Evolutionary conservation across 2,888 invertebrate genomes (phyloP).

Genomic region (Mesorhabditis belari): DNA sequence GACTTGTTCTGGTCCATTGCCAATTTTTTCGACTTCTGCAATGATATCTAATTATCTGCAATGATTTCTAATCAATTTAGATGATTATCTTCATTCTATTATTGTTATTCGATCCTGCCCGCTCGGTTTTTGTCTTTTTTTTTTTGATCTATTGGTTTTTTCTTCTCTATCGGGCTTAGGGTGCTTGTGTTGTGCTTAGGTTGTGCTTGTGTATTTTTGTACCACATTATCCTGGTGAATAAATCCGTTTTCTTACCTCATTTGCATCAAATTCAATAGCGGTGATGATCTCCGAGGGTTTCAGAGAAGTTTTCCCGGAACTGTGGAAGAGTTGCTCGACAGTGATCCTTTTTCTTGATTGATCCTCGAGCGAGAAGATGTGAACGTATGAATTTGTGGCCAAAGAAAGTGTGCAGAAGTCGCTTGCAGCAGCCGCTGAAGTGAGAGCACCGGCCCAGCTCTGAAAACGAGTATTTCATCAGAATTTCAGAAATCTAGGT

Average conservation of each 20-base stretch:
- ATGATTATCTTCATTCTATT: too few relatives aligned
- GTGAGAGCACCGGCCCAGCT: background rate
- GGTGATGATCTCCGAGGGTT: background rate
- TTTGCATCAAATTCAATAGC: background rate
- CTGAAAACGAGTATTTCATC: background rate
- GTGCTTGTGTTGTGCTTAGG: background rate
- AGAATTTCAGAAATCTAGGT: too few relatives aligned
- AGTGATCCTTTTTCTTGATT: background rate
- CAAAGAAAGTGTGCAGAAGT: background rate
- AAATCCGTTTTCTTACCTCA: background rate
- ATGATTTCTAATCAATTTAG: too few relatives aligned
- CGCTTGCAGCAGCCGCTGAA: background rate
- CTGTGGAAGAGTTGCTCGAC: background rate
- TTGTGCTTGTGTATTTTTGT: background rate
- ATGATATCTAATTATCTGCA: too few relatives aligned
- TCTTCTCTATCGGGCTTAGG: too few relatives aligned
- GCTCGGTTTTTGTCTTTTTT: too few relatives aligned
- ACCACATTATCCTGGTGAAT: background rate
- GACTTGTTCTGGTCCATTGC: too few relatives aligned
- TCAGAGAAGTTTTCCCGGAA: background rate
- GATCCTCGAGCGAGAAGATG: background rate
- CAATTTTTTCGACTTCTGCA: too few relatives aligned
- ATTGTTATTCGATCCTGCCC: too few relatives aligned
- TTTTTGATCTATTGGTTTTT: too few relatives aligned
- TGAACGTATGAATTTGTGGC: background rate